Conservation (phyloP, 2,113 vertebrate genomes). For the Mobula birostris region DNA sequence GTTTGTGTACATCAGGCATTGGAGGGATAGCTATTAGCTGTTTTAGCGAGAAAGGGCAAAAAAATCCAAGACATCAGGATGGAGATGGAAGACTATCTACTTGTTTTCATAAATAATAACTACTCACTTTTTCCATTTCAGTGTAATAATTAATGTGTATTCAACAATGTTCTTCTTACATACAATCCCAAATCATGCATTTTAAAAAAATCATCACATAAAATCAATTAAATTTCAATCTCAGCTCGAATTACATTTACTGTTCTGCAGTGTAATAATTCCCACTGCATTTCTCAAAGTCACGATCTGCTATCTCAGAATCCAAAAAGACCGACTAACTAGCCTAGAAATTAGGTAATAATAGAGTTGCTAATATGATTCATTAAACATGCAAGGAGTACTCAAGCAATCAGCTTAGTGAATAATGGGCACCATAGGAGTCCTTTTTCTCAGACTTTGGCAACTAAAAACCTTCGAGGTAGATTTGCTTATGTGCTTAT, state of each 20-base stretch:
- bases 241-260: background rate
- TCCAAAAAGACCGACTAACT: background rate
- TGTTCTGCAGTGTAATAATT: background rate
- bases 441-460: background rate
- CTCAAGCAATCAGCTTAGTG: background rate
- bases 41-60: background rate
- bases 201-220: background rate
- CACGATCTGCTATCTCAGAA: background rate
- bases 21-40: background rate
- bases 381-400: background rate
- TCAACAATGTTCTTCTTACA: background rate
- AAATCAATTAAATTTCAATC: background rate
- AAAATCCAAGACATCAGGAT: background rate
- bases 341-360: background rate
- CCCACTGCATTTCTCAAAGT: background rate
- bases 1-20: background rate
- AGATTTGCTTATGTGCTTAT: background rate
- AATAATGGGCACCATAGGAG: background rate
- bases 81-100: background rate
- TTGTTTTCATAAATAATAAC: background rate
- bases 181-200: background rate
- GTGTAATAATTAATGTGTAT: background rate
- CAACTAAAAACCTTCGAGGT: background rate
- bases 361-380: background rate
- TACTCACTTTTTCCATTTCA: background rate